Percentiles rank a stretch among this genome's conserved stretches.
These are phyloP conservation scores for Lasioglossum lativentre DNA, from an alignment of 2,888 invertebrate genomes.

Conservation along the genomic window DNA sequence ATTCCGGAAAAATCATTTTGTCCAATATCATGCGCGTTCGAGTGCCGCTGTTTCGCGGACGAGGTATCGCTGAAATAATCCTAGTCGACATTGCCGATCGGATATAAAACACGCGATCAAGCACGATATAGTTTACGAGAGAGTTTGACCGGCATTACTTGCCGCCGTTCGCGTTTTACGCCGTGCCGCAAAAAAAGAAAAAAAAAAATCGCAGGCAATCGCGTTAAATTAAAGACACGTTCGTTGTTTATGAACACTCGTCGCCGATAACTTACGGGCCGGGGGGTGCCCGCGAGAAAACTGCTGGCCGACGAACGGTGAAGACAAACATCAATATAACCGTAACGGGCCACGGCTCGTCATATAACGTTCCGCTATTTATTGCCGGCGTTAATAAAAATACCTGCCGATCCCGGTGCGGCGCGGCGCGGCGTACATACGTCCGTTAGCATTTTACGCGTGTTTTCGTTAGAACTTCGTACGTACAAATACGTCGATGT, in stretches of 20 bases:
- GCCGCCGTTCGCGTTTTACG: neutral
- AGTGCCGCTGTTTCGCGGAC: neutral
- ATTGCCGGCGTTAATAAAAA: slow-evolving; percentile 15
- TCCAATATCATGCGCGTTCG: neutral
- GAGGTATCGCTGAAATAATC: neutral
- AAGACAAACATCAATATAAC: slow-evolving; percentile 21
- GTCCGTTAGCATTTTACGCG: slow-evolving; percentile 10
- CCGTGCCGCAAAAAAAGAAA: neutral
- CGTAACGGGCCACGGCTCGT: slow-evolving; percentile 14
- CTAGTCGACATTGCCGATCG: neutral
- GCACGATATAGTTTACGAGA: slow-evolving; percentile 8
- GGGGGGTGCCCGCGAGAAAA: neutral
- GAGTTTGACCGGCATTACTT: too few species aligned
- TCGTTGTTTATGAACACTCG: slow-evolving; percentile 26
- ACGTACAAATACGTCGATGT: neutral
- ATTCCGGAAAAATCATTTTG: neutral
- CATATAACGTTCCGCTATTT: slow-evolving; percentile 36
- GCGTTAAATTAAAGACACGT: slow-evolving; percentile 26
- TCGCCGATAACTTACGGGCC: slow-evolving; percentile 8
- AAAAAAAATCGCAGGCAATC: neutral
- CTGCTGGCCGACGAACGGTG: neutral
- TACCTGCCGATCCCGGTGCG: neutral
- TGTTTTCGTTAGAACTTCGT: neutral
- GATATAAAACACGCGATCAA: slow-evolving; percentile 13
- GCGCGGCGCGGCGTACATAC: neutral